These are phyloP conservation scores for Neelides sp. DNA, from an alignment of 1,140 invertebrate species.

Conservation along the genomic window DNA sequence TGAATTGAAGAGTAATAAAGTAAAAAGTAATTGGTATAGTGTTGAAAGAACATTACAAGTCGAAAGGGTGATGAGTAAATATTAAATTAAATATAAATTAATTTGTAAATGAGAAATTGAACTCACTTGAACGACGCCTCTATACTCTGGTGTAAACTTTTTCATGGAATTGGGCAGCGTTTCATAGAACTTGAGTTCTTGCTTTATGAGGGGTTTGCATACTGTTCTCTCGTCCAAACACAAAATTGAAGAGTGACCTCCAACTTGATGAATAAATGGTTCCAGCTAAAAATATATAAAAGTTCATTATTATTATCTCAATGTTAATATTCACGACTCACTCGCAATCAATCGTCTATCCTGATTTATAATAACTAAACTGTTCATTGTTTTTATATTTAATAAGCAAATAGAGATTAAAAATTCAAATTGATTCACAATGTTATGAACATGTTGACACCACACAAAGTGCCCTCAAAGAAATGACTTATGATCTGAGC, in stretches of 20 bases:
- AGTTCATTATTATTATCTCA: neutral
- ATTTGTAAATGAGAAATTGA: neutral
- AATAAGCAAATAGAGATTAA: neutral
- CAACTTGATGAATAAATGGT: slow-evolving; percentile 45
- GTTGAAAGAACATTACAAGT: too few species aligned
- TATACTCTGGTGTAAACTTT: slow-evolving; percentile 43
- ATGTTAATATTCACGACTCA: too few species aligned
- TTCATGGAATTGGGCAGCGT: slow-evolving; percentile 41
- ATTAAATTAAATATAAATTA: too few species aligned
- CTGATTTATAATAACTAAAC: neutral
- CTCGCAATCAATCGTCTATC: neutral
- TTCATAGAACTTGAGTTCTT: slow-evolving; percentile 46
- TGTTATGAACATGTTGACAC: neutral
- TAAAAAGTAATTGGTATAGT: too few species aligned
- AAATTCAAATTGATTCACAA: neutral
- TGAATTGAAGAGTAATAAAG: too few species aligned
- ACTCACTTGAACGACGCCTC: slow-evolving; percentile 34
- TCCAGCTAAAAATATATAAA: slow-evolving; percentile 32
- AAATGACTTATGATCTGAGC: too few species aligned
- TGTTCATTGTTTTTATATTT: neutral
- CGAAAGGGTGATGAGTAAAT: too few species aligned
- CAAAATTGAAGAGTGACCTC: slow-evolving; percentile 47
- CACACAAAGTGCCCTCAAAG: slow-evolving; percentile 5
- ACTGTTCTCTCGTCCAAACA: slow-evolving; percentile 44
- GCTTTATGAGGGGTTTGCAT: slow-evolving; percentile 46